phyloP scores from a whole-genome alignment of 2,797 vertebrate genomes.

The Pangasius macronema region DNA sequence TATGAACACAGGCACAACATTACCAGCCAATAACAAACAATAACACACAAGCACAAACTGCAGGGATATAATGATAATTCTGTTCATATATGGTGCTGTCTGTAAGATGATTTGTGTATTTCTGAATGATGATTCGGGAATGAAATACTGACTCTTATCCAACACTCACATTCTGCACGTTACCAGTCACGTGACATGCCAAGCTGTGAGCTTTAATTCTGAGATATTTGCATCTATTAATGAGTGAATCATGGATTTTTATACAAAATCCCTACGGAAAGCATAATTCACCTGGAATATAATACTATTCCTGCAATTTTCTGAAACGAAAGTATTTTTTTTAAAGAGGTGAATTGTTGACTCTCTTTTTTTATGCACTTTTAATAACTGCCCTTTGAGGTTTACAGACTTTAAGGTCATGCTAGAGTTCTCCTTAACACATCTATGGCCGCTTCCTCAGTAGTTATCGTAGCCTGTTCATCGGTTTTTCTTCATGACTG shows the following conservation, averaged over 20 bases:
- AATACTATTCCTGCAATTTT: neutral
- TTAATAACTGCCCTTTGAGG: neutral
- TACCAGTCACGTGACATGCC: neutral
- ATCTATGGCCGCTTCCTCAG: neutral
- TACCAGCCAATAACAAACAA: constrained; percentile 49
- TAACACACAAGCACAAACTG: constrained; percentile 30
- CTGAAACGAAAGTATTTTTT: neutral
- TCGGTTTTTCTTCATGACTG: neutral
- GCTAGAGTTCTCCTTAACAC: neutral
- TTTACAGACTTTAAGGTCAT: neutral
- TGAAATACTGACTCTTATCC: neutral
- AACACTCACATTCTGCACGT: neutral
- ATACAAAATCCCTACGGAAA: neutral
- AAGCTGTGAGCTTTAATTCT: neutral
- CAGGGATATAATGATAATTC: neutral
- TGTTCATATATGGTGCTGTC: neutral
- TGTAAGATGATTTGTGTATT: neutral
- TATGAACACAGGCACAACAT: constrained; percentile 23
- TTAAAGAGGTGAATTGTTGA: neutral
- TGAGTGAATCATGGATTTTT: neutral
- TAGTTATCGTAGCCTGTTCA: neutral
- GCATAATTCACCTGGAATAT: neutral
- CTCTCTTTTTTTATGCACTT: neutral
- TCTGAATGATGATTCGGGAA: neutral
- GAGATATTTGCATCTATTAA: neutral